Evolutionary conservation across 2,888 invertebrate genomes (phyloP), one percentile per base, ranked within the genome.

Genomic region (Brenthis ino): DNA sequence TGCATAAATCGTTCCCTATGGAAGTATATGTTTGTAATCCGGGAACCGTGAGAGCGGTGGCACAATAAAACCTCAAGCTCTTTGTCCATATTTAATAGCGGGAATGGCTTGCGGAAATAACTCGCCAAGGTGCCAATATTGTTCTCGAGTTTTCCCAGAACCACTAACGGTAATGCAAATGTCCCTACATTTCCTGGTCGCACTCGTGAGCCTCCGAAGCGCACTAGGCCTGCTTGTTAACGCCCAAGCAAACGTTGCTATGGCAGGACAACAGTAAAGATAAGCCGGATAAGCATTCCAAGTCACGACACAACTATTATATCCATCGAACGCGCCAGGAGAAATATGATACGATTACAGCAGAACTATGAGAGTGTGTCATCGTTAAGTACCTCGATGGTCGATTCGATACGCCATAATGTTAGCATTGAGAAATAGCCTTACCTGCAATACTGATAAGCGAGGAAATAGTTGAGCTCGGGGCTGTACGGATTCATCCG

Each of bases 401-500:
- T 67, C 69, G 68, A 70, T 73, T 72, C 67, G 72, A 73, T 74
- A 65, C 57, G 37, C 58, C 54, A 48, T 60, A 67, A 70, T 69
- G 64, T 64, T 65, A 57, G 64, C 70, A 61, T 58, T 75, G 75
- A 69, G 70, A 72, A 71, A 78, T 77, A 72, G 64, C 67, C 83
- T 83, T 84, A 93, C 93, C 93, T 95, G 89, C 97, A 97, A 83
- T 97, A 97, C 83, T 97, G 97, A 88, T 97, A 97, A 60, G 97
- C 96, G 82, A 97, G 93, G 93, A 96, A 97, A 85, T 96, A 97
- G 89, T 97, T 97, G 74, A 97, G 93, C 86, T 96, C 96, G 43
- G 97, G 96, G 74, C 96, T 96, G 88, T 97, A 97, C 13, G 97
- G 97, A 87, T 97, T 97, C 96, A 97, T 97, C 82, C 96, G 94